Conservation (phyloP, 2,113 vertebrate species). For the Oryzias curvinotus region DNA sequence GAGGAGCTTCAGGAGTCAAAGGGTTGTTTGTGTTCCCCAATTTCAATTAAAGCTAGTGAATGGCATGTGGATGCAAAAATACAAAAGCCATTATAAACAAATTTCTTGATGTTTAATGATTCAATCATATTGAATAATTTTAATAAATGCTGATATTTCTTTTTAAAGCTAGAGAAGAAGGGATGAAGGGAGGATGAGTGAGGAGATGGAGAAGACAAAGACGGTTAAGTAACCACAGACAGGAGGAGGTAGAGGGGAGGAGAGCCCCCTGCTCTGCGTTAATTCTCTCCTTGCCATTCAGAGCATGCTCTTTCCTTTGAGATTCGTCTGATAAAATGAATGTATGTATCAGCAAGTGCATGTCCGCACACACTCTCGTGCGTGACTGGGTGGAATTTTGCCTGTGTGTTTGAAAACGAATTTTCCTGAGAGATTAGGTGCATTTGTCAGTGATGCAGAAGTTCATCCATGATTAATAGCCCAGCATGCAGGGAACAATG, state of each 20-base stretch:
- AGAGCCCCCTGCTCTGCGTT: conserved; percentile 68
- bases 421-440: conserved; percentile 74
- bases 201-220: conserved; percentile 57
- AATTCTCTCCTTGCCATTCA: conserved; percentile 79
- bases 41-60: background rate
- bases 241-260: conserved; percentile 36
- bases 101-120: conserved; percentile 15
- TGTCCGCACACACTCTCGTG: conserved; percentile 22
- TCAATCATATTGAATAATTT: conserved; percentile 32
- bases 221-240: conserved; percentile 58
- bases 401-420: conserved; percentile 25
- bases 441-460: conserved; percentile 80
- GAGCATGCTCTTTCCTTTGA: conserved; percentile 73
- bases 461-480: conserved; percentile 83
- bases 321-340: conserved; percentile 72
- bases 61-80: background rate
- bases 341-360: conserved; percentile 28
- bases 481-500: conserved; percentile 72
- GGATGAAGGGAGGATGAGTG: conserved; percentile 25
- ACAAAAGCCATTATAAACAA: conserved; percentile 14
- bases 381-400: background rate
- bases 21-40: background rate
- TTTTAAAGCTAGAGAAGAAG: conserved; percentile 31
- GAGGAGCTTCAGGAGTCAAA: conserved; percentile 39
- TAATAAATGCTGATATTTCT: conserved; percentile 50